These are phyloP conservation scores for Nilaparvata lugens DNA, from an alignment of 1,140 invertebrate species.

Conservation along the genomic window DNA sequence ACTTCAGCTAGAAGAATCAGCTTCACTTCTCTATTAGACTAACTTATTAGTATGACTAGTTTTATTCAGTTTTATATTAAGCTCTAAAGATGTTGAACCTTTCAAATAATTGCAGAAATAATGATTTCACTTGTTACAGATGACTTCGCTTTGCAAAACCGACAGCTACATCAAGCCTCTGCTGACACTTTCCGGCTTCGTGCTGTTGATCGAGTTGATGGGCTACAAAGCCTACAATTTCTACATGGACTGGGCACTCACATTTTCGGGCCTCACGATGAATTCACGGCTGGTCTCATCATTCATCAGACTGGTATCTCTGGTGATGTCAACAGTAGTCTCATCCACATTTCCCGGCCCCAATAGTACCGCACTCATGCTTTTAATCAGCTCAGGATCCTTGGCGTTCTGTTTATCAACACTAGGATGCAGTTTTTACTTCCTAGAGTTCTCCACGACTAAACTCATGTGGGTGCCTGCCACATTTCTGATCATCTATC, in stretches of 20 bases:
- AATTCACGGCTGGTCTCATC: neutral
- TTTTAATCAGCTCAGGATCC: neutral
- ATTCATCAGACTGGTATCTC: neutral
- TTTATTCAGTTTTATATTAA: no score
- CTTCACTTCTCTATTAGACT: no score
- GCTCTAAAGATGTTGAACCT: no score
- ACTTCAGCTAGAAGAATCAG: no score
- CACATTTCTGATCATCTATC: neutral
- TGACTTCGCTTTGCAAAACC: neutral
- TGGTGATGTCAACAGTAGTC: neutral
- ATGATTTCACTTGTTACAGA: no score
- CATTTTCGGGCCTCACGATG: neutral
- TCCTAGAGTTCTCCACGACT: neutral
- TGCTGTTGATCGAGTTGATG: neutral
- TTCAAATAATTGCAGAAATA: no score
- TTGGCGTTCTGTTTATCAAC: neutral
- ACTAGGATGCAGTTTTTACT: neutral
- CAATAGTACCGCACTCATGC: neutral
- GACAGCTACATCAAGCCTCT: neutral
- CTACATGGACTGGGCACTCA: neutral
- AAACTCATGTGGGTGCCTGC: neutral
- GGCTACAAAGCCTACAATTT: neutral
- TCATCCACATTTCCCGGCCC: neutral
- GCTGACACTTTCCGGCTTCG: neutral
- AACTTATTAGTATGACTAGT: no score